Evolutionary conservation across 2,113 vertebrate genomes (phyloP), one percentile per base, ranked within the genome.

Genomic region (Delphinapterus leucas): DNA sequence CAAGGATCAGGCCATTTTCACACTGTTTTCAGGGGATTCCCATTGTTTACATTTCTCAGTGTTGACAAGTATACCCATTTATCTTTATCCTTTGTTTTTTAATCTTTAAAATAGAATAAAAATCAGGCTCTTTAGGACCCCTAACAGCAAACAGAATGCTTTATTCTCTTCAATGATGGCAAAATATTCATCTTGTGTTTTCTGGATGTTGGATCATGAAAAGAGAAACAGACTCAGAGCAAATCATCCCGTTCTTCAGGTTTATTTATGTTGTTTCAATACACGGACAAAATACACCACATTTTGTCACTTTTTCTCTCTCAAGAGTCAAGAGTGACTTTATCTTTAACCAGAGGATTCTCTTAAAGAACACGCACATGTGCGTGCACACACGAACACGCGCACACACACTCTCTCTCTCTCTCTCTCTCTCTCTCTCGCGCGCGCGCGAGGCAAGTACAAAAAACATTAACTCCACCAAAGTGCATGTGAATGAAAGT

Each of bases 401-500:
- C 84, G 17, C 70, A 73, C 36, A 31, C 26, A 47, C 76, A 58
- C 65, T 65, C 15, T n/a, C 18, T 73, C 89, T 73, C 49, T 49
- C 47, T 49, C 49, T 49, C 74, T 93, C 60, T 96, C 92, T 49
- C 49, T 49, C 74, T 93, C 60, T 96, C 92, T 38, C 65, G n/a
- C n/a, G n/a, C n/a, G n/a, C n/a, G n/a, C 92, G 96, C 97, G 71
- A 95, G 18, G 90, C 36, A 6, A 61, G 97, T 98, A 97, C 91
- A 90, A 98, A 98, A 83, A 97, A 96, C 93, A 28, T 31, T 25
- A 88, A 95, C 61, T 31, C 86, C 90, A 94, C 93, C 65, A 90
- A 33, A 99, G 98, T 98, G 98, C 98, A 97, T 98, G 98, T 96
- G 97, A 98, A 98, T 97, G 88, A 98, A 99, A 98, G 98, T 98